A percentile compares a stretch with the other conserved stretches of the same genome.
phyloP scores from a whole-genome alignment of 2,888 invertebrate species.

The Agonopterix subpropinquella region DNA sequence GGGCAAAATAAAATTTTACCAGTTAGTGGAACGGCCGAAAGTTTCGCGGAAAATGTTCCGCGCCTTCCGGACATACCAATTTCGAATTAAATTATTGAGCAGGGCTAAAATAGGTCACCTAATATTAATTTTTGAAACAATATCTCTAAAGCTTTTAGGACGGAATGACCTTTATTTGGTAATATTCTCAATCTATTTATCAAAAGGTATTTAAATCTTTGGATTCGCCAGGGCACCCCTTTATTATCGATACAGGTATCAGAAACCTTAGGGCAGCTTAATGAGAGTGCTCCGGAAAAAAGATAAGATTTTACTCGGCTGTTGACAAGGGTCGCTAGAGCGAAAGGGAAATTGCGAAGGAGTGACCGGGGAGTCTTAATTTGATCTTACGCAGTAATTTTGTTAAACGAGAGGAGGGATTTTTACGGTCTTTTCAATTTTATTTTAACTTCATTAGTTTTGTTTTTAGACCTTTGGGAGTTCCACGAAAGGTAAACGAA shows the following conservation, averaged over 20 bases:
- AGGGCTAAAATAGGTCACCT: constrained; percentile 17
- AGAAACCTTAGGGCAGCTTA: constrained; percentile 42
- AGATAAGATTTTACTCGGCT: constrained; percentile 37
- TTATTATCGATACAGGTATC: constrained; percentile 33
- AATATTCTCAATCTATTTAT: too few relatives aligned
- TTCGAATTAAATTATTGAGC: constrained; percentile 35
- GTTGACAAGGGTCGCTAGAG: constrained; percentile 56
- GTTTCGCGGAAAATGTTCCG: constrained; percentile 26
- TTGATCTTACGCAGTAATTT: constrained; percentile 44
- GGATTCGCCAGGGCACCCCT: constrained; percentile 3
- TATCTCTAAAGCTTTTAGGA: too few relatives aligned
- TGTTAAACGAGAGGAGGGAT: constrained; percentile 32
- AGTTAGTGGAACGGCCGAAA: constrained; percentile 22
- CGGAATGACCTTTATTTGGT: too few relatives aligned
- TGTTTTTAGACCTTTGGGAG: background rate
- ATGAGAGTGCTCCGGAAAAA: constrained; percentile 45
- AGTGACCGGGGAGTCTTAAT: constrained; percentile 49
- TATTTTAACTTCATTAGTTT: constrained; percentile 12
- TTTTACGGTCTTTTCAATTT: constrained; percentile 28
- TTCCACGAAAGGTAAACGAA: background rate
- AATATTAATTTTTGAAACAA: background rate
- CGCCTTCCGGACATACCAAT: constrained; percentile 27
- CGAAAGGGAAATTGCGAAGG: constrained; percentile 55
- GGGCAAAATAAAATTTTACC: constrained; percentile 5
- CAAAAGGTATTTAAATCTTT: too few relatives aligned